phyloP scores from a whole-genome alignment of 2,888 invertebrate genomes.

The Drosophila robusta region DNA sequence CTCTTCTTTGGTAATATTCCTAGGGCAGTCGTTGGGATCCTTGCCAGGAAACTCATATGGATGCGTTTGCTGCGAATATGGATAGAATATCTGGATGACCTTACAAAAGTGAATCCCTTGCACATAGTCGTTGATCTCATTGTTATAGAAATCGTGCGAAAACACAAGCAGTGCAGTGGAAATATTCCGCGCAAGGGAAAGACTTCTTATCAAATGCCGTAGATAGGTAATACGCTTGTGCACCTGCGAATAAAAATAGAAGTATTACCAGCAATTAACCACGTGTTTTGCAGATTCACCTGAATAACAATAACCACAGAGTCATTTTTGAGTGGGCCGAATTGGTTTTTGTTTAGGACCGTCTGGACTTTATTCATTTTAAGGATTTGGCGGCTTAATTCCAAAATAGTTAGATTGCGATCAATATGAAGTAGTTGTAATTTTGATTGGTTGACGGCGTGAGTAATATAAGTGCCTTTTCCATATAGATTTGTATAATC shows the following conservation, averaged over 20 bases:
- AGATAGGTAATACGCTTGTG: conserved; percentile 84
- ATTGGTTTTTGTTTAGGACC: conserved; percentile 79
- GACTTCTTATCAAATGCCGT: conserved; percentile 94
- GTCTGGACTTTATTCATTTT: no score
- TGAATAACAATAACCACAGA: conserved; percentile 95
- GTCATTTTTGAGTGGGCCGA: conserved; percentile 93
- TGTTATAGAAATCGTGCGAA: conserved; percentile 97
- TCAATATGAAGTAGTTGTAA: no score
- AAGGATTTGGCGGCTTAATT: no score
- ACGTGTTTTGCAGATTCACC: conserved; percentile 85
- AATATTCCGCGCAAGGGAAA: conserved; percentile 95
- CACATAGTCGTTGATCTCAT: conserved; percentile 95
- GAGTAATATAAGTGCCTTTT: no score
- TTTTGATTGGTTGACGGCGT: no score
- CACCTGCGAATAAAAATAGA: conserved; percentile 4
- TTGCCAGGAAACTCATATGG: conserved; percentile 96
- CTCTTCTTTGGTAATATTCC: conserved; percentile 92
- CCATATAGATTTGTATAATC: no score
- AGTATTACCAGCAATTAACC: neutral
- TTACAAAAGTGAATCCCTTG: conserved; percentile 96
- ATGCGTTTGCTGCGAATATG: conserved; percentile 96
- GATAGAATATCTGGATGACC: conserved; percentile 94
- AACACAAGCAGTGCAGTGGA: conserved; percentile 94
- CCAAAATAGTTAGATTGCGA: no score
- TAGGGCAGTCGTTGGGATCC: conserved; percentile 95